Conservation (phyloP, 1,140 invertebrate genomes). For the Tachypleus tridentatus region DNA sequence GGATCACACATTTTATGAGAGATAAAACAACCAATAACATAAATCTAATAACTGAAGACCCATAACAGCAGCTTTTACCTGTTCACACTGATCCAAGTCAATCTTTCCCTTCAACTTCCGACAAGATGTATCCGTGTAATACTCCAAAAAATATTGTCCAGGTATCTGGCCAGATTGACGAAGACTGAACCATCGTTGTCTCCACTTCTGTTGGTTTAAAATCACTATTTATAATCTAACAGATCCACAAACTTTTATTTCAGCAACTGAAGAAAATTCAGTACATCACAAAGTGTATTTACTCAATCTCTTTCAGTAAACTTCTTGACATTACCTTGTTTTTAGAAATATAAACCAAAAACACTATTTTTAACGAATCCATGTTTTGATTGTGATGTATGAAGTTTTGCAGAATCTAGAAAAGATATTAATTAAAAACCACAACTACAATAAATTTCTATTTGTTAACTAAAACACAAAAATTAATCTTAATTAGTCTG, state of each 20-base stretch:
- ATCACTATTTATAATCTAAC: too few relatives aligned
- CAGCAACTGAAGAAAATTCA: too few relatives aligned
- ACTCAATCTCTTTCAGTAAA: conserved; percentile 2
- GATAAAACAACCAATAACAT: not conserved
- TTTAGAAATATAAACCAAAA: not conserved
- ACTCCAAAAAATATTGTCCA: conserved; percentile 83
- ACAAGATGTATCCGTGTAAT: conserved; percentile 76
- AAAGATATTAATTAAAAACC: too few relatives aligned
- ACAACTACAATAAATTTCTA: too few relatives aligned
- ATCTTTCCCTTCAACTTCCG: conserved; percentile 79
- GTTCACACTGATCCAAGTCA: conserved; percentile 88
- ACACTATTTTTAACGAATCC: too few relatives aligned
- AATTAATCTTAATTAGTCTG: too few relatives aligned
- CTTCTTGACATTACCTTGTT: not conserved
- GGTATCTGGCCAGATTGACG: conserved; percentile 78
- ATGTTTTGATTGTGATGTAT: too few relatives aligned
- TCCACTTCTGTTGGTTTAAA: conserved; percentile 61
- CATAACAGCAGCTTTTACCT: conserved; percentile 43
- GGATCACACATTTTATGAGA: not conserved
- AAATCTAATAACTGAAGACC: not conserved
- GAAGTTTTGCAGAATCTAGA: too few relatives aligned
- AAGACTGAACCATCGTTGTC: conserved; percentile 81
- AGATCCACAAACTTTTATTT: too few relatives aligned
- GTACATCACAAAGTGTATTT: too few relatives aligned
- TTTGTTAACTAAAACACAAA: too few relatives aligned